A percentile compares a stretch with the other conserved stretches of the same genome.
Evolutionary conservation across 2,888 invertebrate species (phyloP).

Genomic region (Osmoderma eremita): DNA sequence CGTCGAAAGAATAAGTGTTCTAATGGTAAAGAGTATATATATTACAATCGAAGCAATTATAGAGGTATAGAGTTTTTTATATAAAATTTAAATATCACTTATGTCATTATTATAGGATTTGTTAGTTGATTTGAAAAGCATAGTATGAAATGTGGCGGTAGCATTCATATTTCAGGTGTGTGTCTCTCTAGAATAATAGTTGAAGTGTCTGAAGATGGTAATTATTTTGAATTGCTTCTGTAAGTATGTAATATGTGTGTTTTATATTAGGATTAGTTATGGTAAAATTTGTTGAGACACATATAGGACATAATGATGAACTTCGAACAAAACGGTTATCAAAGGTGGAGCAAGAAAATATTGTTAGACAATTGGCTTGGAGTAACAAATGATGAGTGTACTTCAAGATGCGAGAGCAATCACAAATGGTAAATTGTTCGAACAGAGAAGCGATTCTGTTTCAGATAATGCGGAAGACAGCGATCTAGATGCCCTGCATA

Average conservation of each 20-base stretch:
- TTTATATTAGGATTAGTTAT: conserved; percentile 36
- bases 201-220: not conserved
- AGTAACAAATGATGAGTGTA: not conserved
- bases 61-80: not conserved
- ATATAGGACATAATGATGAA: conserved; percentile 45
- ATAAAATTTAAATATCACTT: not conserved
- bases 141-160: not conserved
- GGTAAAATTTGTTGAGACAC: conserved; percentile 43
- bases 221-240: not conserved
- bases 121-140: not conserved
- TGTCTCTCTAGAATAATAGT: not conserved
- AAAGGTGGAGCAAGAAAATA: conserved; percentile 39
- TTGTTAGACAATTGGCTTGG: conserved; percentile 39
- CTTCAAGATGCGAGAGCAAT: too few relatives aligned
- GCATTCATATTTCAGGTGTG: not conserved
- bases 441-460: too few relatives aligned
- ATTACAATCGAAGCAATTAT: not conserved
- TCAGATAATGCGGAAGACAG: too few relatives aligned
- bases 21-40: conserved; percentile 1
- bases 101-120: not conserved
- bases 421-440: too few relatives aligned
- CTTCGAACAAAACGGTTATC: conserved; percentile 43
- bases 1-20: not conserved
- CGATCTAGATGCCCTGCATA: too few relatives aligned
- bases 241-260: not conserved